Base-by-base conservation (phyloP, 2,797 vertebrate genomes). In the Eleutherodactylus coqui region DNA sequence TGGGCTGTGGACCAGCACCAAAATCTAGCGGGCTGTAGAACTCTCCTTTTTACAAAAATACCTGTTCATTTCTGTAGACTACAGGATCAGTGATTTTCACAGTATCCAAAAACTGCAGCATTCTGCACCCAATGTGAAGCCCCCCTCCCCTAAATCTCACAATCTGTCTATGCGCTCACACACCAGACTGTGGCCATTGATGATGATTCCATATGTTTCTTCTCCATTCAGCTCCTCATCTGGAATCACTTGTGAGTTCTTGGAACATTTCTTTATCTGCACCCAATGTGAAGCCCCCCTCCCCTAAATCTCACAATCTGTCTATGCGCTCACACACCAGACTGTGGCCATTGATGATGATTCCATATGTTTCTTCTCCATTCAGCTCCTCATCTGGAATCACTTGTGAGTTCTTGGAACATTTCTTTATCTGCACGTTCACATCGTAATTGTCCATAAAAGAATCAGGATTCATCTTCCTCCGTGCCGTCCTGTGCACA, bases 111-210 rank as follows among this genome's bases (percentile, higher is more conserved):
- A 67, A 34, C 27, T 32, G 27, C 1, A 16, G 58, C 58, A 13
- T 29, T 29, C 24, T 32, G 27, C 13, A 1, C 13, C 55, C 27
- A 32, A 62, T 62, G 5, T 19, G 62, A 6, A 32, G 24, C n/a
- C n/a, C n/a, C n/a, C n/a, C n/a, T n/a, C n/a, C n/a, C n/a, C n/a
- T n/a, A n/a, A n/a, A n/a, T n/a, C n/a, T n/a, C n/a, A n/a, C n/a
- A n/a, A n/a, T n/a, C n/a, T n/a, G n/a, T n/a, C n/a, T n/a, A n/a
- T n/a, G n/a, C 16, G 27, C 11, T 24, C 17, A 75, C 96, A 93
- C 92, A 99, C 98, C 96, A 99, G 91, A 89, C 96, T 98, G 93
- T 96, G 96, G 38, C 97, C 98, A 0, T 95, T 97, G 89, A 99
- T 98, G 84, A 99, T 86, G 27, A 99, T 93, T 53, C 93, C 98